phyloP scores from a whole-genome alignment of 2,797 vertebrate genomes.

The Lepus townsendii region DNA sequence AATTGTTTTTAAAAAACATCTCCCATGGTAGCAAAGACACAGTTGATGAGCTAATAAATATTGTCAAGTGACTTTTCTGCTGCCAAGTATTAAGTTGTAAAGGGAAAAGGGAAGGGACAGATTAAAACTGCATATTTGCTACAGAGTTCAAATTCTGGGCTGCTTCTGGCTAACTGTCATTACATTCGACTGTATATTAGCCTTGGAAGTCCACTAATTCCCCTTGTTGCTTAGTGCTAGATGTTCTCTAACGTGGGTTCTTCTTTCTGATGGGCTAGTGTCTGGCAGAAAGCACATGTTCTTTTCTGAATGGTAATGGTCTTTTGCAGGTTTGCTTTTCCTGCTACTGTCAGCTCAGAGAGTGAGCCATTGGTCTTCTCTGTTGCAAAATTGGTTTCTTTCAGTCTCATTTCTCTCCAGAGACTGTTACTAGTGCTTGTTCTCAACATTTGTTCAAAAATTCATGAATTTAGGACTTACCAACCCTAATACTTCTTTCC shows the following conservation, averaged over 20 bases:
- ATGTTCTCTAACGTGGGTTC: background rate
- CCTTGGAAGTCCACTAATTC: background rate
- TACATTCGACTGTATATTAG: conserved; percentile 67
- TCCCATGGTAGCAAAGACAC: conserved; percentile 73
- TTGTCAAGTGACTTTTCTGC: conserved; percentile 75
- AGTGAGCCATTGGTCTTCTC: background rate
- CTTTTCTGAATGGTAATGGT: background rate
- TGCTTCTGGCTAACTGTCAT: conserved; percentile 58
- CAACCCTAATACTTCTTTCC: conserved; percentile 67
- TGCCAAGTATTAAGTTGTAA: conserved; percentile 80
- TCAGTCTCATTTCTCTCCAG: background rate
- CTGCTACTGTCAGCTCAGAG: background rate
- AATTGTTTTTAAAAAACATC: conserved; percentile 57
- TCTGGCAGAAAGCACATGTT: background rate
- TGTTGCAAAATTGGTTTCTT: background rate
- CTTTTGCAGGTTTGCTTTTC: background rate
- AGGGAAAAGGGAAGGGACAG: conserved; percentile 39
- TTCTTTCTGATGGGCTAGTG: background rate
- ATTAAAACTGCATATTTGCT: conserved; percentile 61
- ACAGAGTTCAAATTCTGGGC: conserved; percentile 65
- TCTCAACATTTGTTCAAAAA: conserved; percentile 33
- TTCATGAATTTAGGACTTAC: background rate
- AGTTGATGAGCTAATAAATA: conserved; percentile 83
- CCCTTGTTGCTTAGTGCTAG: background rate
- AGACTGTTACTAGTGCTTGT: background rate